Conservation (phyloP, 2,113 vertebrate species). For the Poecilia latipinna region DNA sequence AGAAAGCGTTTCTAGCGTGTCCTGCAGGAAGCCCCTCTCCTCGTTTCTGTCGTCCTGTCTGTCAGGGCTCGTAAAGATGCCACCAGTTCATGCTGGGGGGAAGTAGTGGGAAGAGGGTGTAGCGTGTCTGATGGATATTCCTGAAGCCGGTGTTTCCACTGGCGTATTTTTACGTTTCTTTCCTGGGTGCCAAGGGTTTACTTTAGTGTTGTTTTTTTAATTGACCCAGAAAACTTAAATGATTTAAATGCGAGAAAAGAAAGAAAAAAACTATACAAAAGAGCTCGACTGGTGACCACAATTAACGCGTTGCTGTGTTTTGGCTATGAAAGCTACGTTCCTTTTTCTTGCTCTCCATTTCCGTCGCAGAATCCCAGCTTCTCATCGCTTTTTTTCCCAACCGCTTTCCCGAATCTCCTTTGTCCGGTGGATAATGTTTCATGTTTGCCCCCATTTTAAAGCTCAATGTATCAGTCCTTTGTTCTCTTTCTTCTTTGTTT, state of each 20-base stretch:
- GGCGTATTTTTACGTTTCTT: conserved; percentile 36
- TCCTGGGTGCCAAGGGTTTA: conserved; percentile 12
- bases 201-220: conserved; percentile 14
- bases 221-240: neutral
- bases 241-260: neutral
- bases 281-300: neutral
- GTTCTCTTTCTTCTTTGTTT: conserved; percentile 27
- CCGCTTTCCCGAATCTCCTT: neutral
- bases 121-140: conserved; percentile 73
- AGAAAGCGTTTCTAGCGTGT: conserved; percentile 65
- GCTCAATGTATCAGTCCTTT: conserved; percentile 15
- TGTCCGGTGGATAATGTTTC: neutral
- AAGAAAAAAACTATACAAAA: neutral
- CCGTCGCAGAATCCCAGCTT: neutral
- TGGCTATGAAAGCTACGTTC: neutral
- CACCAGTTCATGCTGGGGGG: conserved; percentile 56
- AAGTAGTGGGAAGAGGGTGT: conserved; percentile 36
- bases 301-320: neutral
- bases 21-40: conserved; percentile 47
- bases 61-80: conserved; percentile 74
- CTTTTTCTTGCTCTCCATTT: neutral
- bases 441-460: neutral
- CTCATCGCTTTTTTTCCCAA: neutral
- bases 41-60: conserved; percentile 64
- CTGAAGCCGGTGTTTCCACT: conserved; percentile 44